Base-by-base conservation (phyloP, 2,113 vertebrate genomes). In the Limanda limanda region DNA sequence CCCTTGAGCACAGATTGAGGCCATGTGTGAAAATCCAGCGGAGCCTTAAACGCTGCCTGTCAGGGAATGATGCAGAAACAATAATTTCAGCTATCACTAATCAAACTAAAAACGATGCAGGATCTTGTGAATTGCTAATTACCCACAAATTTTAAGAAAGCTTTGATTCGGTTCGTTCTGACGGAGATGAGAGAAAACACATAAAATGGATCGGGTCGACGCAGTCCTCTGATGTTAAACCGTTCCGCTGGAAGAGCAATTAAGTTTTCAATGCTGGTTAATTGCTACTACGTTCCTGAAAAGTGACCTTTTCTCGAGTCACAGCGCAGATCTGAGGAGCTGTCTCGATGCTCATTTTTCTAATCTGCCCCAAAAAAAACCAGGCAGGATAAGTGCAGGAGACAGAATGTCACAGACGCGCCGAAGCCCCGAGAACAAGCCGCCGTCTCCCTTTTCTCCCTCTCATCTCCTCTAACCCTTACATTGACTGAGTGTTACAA, bases 401-500 rank as follows among this genome's bases (percentile, higher is more conserved):
- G 83, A 90, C 67, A 64, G 82, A 85, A 88, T 87, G 89, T 90
- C 87, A 90, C 78, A 69, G 64, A 87, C 73, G 48, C 57, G 51
- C 47, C 17, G 54, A 1, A 55, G 73, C 67, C 68, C 65, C 10
- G 67, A 10, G 47, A 66, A 71, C 69, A 60, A 81, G 23, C 58
- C 47, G 59, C 70, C 20, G 17, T 84, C 74, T 70, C 74, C 58
- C 61, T 64, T 52, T 74, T 64, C 62, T 60, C 25, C 6, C 71
- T 54, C 69, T 79, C 75, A 23, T 75, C 48, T 72, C 67, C 67
- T 71, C 61, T 78, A 59, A 82, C 74, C 78, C 52, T 35, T 21
- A 60, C 79, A 35, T 47, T 58, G 76, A 85, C 79, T 60, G 56
- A 84, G 83, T 24, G 65, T 80, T 82, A 82, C 80, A 75, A 87